Base-by-base conservation (phyloP, 2,113 vertebrate genomes). In the Tretioscincus oriximinensis region DNA sequence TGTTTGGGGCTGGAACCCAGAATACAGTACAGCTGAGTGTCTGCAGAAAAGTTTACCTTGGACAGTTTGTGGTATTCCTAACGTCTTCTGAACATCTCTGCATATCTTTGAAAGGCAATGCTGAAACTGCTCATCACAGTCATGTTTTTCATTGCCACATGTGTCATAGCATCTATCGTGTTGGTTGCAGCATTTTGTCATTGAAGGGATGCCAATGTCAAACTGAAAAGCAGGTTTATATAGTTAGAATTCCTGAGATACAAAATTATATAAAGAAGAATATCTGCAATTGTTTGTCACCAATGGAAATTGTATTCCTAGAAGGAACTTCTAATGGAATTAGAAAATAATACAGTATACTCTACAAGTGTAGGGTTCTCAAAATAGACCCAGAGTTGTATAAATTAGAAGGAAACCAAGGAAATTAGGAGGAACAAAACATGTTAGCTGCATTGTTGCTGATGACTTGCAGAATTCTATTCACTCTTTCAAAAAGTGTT, bases 161-260 rank as follows among this genome's bases (percentile, higher is more conserved):
- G 97, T 97, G 87, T 99, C 98, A 0, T 99, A 99, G 92, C 98
- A 99, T 83, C 96, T 93, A 89, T 99, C 98, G 0, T 99, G 98
- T 20, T 96, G 96, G 92, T 99, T 99, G 91, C 98, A 99, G 90
- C 98, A 99, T 91, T 93, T 97, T 2, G 97, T 99, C 96, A 99
- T 97, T 8, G 97, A 98, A 1, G 98, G 98, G 90, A 99, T 98
- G n/a, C 98, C 98, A 0, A 99, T 92, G 90, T 99, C 97, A 86
- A 99, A 97, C 98, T 99, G 94, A 9, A 35, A 89, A 86, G 69
- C 20, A 80, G 80, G 66, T 20, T 26, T 2, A 5, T 3, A 49
- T 6, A 2, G 8, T 9, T 76, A 35, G 1, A 54, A 31, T 21
- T 45, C 65, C 70, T 73, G 77, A 83, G 64, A 81, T 1, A 28